Evolutionary conservation across 2,113 vertebrate genomes (phyloP).

Genomic region (Hepsetus odoe): DNA sequence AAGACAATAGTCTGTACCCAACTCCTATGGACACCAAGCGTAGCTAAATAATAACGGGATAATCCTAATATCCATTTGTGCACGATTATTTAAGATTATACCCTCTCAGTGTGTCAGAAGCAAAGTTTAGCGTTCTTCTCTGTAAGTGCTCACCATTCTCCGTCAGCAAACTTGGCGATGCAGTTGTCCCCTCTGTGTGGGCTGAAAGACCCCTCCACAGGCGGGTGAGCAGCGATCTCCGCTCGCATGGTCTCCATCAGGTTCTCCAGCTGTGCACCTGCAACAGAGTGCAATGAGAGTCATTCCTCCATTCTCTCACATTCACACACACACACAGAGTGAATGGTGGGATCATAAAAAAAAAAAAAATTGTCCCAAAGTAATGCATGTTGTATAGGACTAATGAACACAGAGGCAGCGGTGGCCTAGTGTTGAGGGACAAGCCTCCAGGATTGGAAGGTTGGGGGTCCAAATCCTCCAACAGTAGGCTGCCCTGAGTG

Average conservation of each 20-base stretch:
- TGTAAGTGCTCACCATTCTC: slow-evolving; percentile 85
- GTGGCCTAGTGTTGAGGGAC: no score
- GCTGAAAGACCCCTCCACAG: slow-evolving; percentile 86
- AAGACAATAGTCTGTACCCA: no score
- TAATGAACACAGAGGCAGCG: no score
- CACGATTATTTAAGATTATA: neutral
- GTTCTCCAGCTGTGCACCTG: slow-evolving; percentile 92
- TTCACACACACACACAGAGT: neutral
- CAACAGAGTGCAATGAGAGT: neutral
- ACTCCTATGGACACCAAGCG: no score
- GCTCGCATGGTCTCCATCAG: slow-evolving; percentile 96
- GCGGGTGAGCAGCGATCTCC: slow-evolving; percentile 87
- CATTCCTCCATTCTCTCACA: neutral
- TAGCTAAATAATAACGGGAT: no score
- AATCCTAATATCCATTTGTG: no score
- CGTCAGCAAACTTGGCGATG: slow-evolving; percentile 94
- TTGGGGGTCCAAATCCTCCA: no score
- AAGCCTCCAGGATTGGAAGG: no score
- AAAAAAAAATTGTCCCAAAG: no score
- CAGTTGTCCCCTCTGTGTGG: slow-evolving; percentile 91
- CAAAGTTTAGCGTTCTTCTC: neutral
- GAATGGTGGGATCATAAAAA: no score
- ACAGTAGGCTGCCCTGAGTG: no score
- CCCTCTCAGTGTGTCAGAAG: neutral
- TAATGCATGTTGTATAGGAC: no score